Base-by-base conservation (phyloP, 2,113 vertebrate genomes). In the Nerophis lumbriciformis region DNA sequence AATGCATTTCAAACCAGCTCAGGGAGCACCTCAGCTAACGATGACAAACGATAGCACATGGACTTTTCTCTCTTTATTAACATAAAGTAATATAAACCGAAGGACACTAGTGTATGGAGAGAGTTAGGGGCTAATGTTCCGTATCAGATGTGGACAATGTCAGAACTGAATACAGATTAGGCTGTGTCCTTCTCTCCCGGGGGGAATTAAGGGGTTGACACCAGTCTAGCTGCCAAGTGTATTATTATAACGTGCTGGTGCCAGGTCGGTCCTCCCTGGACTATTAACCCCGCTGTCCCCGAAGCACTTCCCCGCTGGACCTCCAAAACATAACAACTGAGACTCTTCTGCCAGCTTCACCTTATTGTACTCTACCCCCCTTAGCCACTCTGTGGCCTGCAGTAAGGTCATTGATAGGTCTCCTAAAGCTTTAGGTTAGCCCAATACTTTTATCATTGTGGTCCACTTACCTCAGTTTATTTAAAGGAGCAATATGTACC, bases 161-260 rank as follows among this genome's bases (percentile, higher is more conserved):
- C 96, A 98, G 94, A 91, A 93, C 95, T 97, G 96, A 95, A 98
- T 99, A 97, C 95, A 97, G 95, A 99, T 99, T 94, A 99, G 94
- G 92, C 91, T 92, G 90, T 95, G 95, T 95, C 96, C 95, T 98
- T 97, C 95, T 90, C 92, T 98, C 94, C 94, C 93, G 85, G 64
- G 92, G 94, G 95, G 96, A 97, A 96, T 95, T 94, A 94, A 95
- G 94, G 83, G 93, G 94, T 93, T 88, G 92, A 96, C 93, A 93
- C 93, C 88, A 91, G 92, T 92, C 92, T 90, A 80, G 85, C 93
- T 94, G 94, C 93, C 93, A 90, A 92, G 93, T 95, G 93, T 94
- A 95, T 96, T 95, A 94, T 92, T 90, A 93, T 94, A 91, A 96
- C 93, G 93, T 92, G 91, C 91, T 90, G 92, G 93, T 95, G 92